Evolutionary conservation across 1,140 invertebrate species (phyloP).

Genomic region (Eueides isabella): DNA sequence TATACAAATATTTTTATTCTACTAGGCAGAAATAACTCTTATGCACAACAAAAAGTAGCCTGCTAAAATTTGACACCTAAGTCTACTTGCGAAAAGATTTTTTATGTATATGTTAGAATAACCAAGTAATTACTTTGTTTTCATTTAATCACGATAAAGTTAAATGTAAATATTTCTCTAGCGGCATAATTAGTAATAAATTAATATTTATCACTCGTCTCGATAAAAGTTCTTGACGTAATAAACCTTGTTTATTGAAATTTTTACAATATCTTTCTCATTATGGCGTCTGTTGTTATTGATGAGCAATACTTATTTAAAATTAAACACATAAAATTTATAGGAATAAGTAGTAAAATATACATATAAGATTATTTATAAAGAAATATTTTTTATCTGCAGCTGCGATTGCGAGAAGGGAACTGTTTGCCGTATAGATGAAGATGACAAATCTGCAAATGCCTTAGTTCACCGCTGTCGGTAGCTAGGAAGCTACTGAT

Average conservation of each 20-base stretch:
- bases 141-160: constrained; percentile 21
- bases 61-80: too few relatives aligned
- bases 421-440: constrained; percentile 78
- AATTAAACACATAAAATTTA: neutral
- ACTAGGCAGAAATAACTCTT: neutral
- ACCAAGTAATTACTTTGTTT: constrained; percentile 20
- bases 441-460: constrained; percentile 83
- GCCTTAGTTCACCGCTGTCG: constrained; percentile 76
- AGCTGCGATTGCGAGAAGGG: constrained; percentile 83
- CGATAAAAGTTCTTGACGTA: constrained; percentile 19
- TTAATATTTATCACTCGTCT: constrained; percentile 18
- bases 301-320: neutral
- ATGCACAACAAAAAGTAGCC: too few relatives aligned
- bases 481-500: constrained; percentile 78
- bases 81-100: neutral
- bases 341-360: neutral
- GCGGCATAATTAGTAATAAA: constrained; percentile 20
- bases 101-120: neutral
- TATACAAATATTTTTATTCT: neutral
- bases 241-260: constrained; percentile 14
- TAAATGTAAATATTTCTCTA: constrained; percentile 33
- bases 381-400: constrained; percentile 37
- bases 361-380: neutral
- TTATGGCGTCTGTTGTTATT: neutral
- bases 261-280: constrained; percentile 3